Percentiles rank a stretch among this genome's conserved stretches.
phyloP scores from a whole-genome alignment of 2,797 vertebrate genomes.

The Typhlichthys eigenmanni region DNA sequence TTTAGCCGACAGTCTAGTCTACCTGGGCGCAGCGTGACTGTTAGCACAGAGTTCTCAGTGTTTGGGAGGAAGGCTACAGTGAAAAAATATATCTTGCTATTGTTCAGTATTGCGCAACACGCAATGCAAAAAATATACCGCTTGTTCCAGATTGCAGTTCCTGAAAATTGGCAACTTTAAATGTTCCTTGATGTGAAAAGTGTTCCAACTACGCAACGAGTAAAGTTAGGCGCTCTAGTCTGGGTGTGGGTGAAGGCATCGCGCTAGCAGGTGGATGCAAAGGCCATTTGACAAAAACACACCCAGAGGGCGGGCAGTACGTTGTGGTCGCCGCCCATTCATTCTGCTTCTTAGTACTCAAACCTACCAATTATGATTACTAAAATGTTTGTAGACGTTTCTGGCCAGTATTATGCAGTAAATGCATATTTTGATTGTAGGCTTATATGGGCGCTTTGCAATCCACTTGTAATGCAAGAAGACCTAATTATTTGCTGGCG shows the following conservation, averaged over 20 bases:
- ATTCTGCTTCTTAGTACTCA: constrained; percentile 10
- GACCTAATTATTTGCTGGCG: background rate
- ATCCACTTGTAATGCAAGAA: background rate
- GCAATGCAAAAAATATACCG: constrained; percentile 19
- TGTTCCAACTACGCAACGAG: constrained; percentile 47
- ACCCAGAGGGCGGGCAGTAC: constrained; percentile 73
- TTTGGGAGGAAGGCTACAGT: constrained; percentile 12
- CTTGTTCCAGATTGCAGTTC: constrained; percentile 49
- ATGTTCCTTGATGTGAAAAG: constrained; percentile 50
- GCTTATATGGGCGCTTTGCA: too few species aligned
- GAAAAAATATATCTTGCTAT: constrained; percentile 23
- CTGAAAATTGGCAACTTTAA: constrained; percentile 29
- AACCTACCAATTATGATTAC: background rate
- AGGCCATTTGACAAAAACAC: constrained; percentile 61
- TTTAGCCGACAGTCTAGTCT: constrained; percentile 27
- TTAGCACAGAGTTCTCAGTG: constrained; percentile 45
- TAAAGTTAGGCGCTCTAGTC: constrained; percentile 68
- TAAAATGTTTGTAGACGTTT: background rate
- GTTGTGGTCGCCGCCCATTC: constrained; percentile 62
- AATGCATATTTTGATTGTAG: background rate
- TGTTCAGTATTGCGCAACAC: constrained; percentile 29
- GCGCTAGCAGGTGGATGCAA: constrained; percentile 81
- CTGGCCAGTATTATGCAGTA: background rate
- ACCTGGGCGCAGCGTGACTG: constrained; percentile 64
- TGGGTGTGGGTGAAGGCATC: constrained; percentile 47